Evolutionary conservation across 2,888 invertebrate species (phyloP).

Genomic region (Cryptops parisi): DNA sequence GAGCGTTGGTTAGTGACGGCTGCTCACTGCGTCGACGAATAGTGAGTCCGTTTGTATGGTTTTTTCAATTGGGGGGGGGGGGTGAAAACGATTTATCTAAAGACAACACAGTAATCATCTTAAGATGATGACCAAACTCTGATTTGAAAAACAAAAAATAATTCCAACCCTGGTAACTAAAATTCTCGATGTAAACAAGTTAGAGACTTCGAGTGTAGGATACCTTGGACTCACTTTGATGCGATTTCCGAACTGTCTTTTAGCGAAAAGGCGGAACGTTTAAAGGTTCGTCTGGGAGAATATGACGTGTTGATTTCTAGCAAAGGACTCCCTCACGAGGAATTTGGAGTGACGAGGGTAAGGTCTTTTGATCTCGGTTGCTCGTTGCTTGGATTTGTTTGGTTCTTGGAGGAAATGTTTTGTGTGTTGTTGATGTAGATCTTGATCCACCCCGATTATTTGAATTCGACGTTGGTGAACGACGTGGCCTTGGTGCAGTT

Average conservation of each 20-base stretch:
- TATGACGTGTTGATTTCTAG: slow-evolving; percentile 31
- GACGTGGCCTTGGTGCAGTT: slow-evolving; percentile 33
- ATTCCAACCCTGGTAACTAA: too few relatives aligned
- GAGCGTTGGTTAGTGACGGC: slow-evolving; percentile 33
- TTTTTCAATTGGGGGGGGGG: too few relatives aligned
- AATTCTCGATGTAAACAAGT: too few relatives aligned
- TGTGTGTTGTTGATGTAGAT: slow-evolving; percentile 15
- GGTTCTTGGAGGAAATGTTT: not conserved
- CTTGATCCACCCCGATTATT: slow-evolving; percentile 28
- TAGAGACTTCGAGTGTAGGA: too few relatives aligned
- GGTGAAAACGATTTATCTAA: too few relatives aligned
- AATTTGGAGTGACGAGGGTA: slow-evolving; percentile 25
- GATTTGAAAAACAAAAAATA: too few relatives aligned
- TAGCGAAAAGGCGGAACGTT: slow-evolving; percentile 16
- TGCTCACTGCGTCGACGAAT: slow-evolving; percentile 34
- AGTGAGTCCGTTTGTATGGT: too few relatives aligned
- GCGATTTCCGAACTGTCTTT: too few relatives aligned
- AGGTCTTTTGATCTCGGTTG: not conserved
- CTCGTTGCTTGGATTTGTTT: too few relatives aligned
- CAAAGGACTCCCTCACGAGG: slow-evolving; percentile 31
- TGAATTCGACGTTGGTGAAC: slow-evolving; percentile 29
- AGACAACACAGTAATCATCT: too few relatives aligned
- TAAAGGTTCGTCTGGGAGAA: slow-evolving; percentile 34
- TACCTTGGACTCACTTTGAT: too few relatives aligned
- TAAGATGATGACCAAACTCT: too few relatives aligned